Base-by-base conservation (phyloP, 2,113 vertebrate species). In the Orycteropus afer region DNA sequence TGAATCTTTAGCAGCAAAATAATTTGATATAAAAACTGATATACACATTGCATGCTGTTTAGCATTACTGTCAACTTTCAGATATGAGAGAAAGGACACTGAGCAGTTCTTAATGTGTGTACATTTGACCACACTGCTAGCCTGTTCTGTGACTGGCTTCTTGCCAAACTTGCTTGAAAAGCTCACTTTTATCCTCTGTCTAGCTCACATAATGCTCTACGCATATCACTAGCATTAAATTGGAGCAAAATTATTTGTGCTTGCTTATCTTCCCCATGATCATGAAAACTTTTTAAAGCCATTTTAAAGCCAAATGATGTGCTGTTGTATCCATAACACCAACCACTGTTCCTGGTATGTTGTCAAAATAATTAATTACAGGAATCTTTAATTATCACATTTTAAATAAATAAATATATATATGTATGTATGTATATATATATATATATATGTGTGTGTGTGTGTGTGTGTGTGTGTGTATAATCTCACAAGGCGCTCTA, bases 1-100 rank as follows among this genome's bases (percentile, higher is more conserved):
- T n/a, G 69, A 22, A 25, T 82, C 78, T 47, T 37, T 83, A 47
- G 29, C 67, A 83, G 37, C 34, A 82, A 95, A 91, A 91, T 29
- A 90, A 91, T 69, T 42, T 65, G 12, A 83, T 76, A 82, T 83
- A 85, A 71, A 79, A 87, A 85, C 83, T 10, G 8, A 1, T 14
- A 37, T 77, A 57, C 78, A 32, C 12, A 8, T 13, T 7, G 20
- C 20, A 4, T 57, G 53, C 37, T 29, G 40, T 69, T 90, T 37
- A 32, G 20, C n/a, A 57, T 80, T 74, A 80, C 11, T n/a, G n/a
- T 37, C 1, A 0, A 37, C 27, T 49, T 81, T 79, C 32, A 57
- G 40, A 45, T 49, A 32, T 6, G 23, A 89, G 80, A 55, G 12
- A 65, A 55, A 14, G 23, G 80, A 55, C 37, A 34, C 12, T 29